Evolutionary conservation across 2,113 vertebrate species (phyloP).

Genomic region (Hippocampus comes): DNA sequence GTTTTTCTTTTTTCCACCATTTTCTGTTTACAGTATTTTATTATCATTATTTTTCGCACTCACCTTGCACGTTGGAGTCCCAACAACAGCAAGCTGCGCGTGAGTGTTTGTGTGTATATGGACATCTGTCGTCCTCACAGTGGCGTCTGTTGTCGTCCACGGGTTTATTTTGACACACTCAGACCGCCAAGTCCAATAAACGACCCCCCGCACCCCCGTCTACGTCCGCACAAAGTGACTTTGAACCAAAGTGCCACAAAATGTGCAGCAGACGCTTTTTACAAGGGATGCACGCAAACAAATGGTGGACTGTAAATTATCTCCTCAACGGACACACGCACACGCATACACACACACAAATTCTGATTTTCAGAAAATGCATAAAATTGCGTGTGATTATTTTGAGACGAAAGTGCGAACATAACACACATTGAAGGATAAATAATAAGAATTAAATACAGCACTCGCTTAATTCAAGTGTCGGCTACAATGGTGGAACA

Average conservation of each 20-base stretch:
- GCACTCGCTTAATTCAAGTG: too few relatives aligned
- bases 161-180: slow-evolving; percentile 2
- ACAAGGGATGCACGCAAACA: slow-evolving; percentile 17
- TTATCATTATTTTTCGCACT: neutral
- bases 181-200: slow-evolving; percentile 48
- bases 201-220: neutral
- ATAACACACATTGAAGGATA: too few relatives aligned
- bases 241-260: slow-evolving; percentile 17
- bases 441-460: too few relatives aligned
- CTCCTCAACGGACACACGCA: neutral
- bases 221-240: slow-evolving; percentile 13
- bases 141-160: neutral
- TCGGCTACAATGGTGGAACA: too few relatives aligned
- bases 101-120: neutral
- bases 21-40: neutral
- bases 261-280: slow-evolving; percentile 12
- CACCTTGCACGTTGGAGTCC: slow-evolving; percentile 1
- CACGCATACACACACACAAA: too few relatives aligned
- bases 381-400: too few relatives aligned
- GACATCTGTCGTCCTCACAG: neutral
- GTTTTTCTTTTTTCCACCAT: too few relatives aligned
- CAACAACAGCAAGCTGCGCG: neutral
- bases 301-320: slow-evolving; percentile 20
- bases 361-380: too few relatives aligned
- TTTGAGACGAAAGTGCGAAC: too few relatives aligned